These are phyloP conservation scores for Azemiops feae DNA, from an alignment of 2,113 vertebrate genomes.

Conservation along the genomic window DNA sequence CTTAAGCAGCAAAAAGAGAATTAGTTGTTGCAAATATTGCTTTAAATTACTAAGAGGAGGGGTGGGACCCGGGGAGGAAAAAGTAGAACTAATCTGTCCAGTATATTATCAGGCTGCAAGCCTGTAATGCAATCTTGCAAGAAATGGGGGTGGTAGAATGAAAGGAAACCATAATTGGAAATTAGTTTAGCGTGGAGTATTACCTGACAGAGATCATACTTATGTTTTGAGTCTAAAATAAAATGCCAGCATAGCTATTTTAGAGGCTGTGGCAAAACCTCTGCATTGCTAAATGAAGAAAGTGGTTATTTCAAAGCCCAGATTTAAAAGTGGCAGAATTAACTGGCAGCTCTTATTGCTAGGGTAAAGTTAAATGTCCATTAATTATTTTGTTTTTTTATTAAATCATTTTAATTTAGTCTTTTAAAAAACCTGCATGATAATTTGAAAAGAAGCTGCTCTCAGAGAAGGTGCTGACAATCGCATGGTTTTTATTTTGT, in stretches of 20 bases:
- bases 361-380: not conserved
- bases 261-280: not conserved
- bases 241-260: conserved; percentile 10
- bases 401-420: not conserved
- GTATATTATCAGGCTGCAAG: not conserved
- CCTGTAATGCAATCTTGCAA: conserved; percentile 18
- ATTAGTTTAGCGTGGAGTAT: conserved; percentile 30
- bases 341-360: not conserved
- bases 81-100: not conserved
- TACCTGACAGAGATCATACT: not conserved
- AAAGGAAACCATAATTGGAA: conserved; percentile 20
- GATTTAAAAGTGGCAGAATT: not conserved
- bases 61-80: not conserved
- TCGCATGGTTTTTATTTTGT: not conserved
- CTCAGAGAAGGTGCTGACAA: not conserved
- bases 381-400: not conserved
- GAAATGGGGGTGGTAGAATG: conserved; percentile 16
- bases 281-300: not conserved
- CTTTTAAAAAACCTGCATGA: not conserved
- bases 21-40: not conserved
- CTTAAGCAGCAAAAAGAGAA: not conserved
- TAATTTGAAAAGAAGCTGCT: not conserved
- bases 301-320: not conserved
- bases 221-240: not conserved
- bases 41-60: not conserved